phyloP scores from a whole-genome alignment of 2,797 vertebrate species.

The Heliangelus exortis region DNA sequence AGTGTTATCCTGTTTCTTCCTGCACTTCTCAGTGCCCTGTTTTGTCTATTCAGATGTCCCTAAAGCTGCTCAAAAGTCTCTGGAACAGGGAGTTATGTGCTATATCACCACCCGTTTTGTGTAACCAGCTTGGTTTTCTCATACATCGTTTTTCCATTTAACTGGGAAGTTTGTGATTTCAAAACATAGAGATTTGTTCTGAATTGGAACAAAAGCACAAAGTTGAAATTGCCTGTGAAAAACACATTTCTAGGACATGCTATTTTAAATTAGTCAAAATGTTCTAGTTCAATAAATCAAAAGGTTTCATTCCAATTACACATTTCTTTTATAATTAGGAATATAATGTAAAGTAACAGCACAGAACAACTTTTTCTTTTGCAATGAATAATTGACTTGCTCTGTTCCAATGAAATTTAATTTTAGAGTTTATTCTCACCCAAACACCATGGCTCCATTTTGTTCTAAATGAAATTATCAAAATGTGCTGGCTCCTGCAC shows the following conservation, averaged over 20 bases:
- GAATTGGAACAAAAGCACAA: slow-evolving; percentile 17
- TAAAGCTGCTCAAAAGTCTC: background rate
- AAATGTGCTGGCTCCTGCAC: background rate
- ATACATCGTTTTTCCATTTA: background rate
- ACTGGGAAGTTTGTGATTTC: slow-evolving; percentile 9
- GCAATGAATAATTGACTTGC: slow-evolving; percentile 4
- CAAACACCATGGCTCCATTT: background rate
- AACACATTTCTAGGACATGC: slow-evolving; percentile 25
- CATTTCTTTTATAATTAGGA: slow-evolving; percentile 55
- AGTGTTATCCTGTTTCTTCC: background rate
- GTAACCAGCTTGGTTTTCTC: background rate
- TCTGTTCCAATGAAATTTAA: slow-evolving; percentile 30
- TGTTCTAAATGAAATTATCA: background rate
- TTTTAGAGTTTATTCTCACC: slow-evolving; percentile 35
- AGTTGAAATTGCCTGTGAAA: slow-evolving; percentile 39
- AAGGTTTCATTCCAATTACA: slow-evolving; percentile 55
- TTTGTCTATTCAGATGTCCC: background rate
- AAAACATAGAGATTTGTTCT: background rate
- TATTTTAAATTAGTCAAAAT: slow-evolving; percentile 57
- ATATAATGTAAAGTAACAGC: slow-evolving; percentile 38
- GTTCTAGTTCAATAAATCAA: slow-evolving; percentile 61
- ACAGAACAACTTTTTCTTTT: slow-evolving; percentile 51
- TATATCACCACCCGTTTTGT: background rate
- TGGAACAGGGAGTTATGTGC: background rate
- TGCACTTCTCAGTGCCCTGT: background rate